Evolutionary conservation across 2,113 vertebrate species (phyloP).

Genomic region (Caloenas nicobarica): DNA sequence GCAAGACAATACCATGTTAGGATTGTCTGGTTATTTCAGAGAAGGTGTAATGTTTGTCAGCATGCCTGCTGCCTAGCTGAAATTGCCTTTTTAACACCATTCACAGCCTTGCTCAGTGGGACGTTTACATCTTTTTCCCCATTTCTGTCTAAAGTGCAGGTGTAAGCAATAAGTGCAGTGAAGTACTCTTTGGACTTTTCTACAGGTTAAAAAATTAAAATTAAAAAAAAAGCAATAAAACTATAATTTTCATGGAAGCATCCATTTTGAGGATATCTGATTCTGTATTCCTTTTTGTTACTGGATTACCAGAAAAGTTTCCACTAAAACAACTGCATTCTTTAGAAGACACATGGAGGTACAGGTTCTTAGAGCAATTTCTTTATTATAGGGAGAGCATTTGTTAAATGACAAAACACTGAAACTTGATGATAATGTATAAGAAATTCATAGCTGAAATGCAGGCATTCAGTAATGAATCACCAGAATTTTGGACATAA

Average conservation of each 20-base stretch:
- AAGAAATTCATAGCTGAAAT: background rate
- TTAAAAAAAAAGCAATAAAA: background rate
- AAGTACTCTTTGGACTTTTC: background rate
- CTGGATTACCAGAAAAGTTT: background rate
- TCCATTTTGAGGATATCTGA: background rate
- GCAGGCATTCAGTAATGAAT: background rate
- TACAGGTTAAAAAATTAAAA: background rate
- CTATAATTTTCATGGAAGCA: background rate
- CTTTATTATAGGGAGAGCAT: background rate
- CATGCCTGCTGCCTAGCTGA: background rate
- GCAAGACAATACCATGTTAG: background rate
- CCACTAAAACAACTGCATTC: background rate
- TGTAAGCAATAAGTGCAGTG: background rate
- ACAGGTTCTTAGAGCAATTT: background rate
- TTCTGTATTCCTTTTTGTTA: background rate
- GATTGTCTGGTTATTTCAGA: background rate
- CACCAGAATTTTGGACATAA: background rate
- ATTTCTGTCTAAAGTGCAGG: background rate
- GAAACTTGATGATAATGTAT: rapidly evolving
- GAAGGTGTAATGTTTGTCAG: background rate
- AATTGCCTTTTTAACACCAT: background rate
- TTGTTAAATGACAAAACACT: background rate
- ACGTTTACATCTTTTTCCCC: background rate
- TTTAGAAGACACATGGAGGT: background rate
- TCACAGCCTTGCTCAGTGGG: background rate